phyloP scores from a whole-genome alignment of 2,888 invertebrate species.

The Epiperipatus broadwayi region DNA sequence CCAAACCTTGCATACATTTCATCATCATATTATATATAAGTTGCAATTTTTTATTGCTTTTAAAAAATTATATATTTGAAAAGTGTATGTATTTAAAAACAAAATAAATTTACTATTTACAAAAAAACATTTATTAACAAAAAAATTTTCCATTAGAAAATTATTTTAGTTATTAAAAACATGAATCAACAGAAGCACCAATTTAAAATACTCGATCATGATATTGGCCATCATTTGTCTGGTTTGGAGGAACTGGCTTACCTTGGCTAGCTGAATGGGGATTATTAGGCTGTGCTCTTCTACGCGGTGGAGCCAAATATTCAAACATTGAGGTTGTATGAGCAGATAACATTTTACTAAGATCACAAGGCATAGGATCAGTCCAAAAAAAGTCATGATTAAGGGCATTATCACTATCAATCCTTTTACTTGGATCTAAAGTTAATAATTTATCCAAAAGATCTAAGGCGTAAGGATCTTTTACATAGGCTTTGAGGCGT shows the following conservation, averaged over 20 bases:
- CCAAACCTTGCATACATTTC: too few relatives aligned
- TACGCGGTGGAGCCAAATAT: slow-evolving; percentile 55
- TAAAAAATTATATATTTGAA: too few relatives aligned
- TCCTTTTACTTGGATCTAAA: slow-evolving; percentile 69
- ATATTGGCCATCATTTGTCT: slow-evolving; percentile 51
- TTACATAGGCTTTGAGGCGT: slow-evolving; percentile 59
- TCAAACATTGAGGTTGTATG: slow-evolving; percentile 88
- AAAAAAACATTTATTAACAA: too few relatives aligned
- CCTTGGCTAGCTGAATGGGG: slow-evolving; percentile 11
- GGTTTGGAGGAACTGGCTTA: slow-evolving; percentile 25
- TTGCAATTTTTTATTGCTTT: too few relatives aligned
- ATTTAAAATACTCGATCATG: slow-evolving; percentile 61
- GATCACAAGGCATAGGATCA: slow-evolving; percentile 81
- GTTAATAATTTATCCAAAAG: slow-evolving; percentile 74
- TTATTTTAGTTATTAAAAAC: too few relatives aligned
- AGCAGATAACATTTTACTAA: slow-evolving; percentile 74
- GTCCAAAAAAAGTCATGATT: slow-evolving; percentile 98
- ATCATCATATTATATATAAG: too few relatives aligned
- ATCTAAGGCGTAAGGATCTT: slow-evolving; percentile 77
- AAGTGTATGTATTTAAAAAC: too few relatives aligned
- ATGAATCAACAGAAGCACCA: too few relatives aligned
- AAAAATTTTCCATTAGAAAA: too few relatives aligned
- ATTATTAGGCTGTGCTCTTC: slow-evolving; percentile 33
- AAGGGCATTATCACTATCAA: slow-evolving; percentile 72
- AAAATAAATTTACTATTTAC: too few relatives aligned